A percentile compares a stretch with the other conserved stretches of the same genome.
These are phyloP conservation scores for Aurelia coerulea DNA, from an alignment of 30 jellyfish, hydroid and myxozoan species.

Conservation along the genomic window DNA sequence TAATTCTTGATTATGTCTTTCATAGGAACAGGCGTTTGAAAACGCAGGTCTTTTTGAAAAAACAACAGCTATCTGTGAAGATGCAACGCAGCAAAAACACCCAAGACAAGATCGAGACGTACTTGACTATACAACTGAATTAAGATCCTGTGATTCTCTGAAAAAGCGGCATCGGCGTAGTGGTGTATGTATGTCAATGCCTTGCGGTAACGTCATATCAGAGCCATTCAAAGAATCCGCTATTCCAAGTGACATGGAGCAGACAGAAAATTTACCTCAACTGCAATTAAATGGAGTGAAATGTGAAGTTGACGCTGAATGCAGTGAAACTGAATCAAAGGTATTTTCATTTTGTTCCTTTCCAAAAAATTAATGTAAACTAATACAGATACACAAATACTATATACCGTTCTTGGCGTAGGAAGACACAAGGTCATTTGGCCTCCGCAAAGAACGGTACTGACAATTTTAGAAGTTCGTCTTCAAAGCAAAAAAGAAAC, in stretches of 20 bases:
- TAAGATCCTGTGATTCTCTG: neutral
- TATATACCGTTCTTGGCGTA: no score
- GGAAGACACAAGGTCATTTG: no score
- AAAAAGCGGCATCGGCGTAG: slow-evolving; percentile 54
- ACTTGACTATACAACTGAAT: neutral
- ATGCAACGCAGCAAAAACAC: neutral
- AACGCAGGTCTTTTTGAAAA: slow-evolving; percentile 12
- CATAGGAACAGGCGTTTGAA: slow-evolving; percentile 3
- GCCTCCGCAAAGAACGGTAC: no score
- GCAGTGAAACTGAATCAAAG: slow-evolving; percentile 15
- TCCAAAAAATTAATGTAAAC: no score
- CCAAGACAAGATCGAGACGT: neutral
- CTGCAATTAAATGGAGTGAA: slow-evolving; percentile 48
- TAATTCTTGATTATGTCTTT: neutral
- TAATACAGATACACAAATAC: no score
- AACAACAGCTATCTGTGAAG: neutral
- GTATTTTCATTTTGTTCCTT: neutral
- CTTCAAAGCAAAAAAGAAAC: no score
- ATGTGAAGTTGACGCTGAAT: slow-evolving; percentile 34
- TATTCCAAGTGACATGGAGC: slow-evolving; percentile 8
- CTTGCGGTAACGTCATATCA: slow-evolving; percentile 17
- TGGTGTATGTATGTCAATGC: slow-evolving; percentile 68
- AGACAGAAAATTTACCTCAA: slow-evolving; percentile 12
- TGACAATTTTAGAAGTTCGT: no score
- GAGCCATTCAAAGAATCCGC: slow-evolving; percentile 11